Conservation (phyloP, 2,797 vertebrate genomes). For the Peromyscus attwateri region DNA sequence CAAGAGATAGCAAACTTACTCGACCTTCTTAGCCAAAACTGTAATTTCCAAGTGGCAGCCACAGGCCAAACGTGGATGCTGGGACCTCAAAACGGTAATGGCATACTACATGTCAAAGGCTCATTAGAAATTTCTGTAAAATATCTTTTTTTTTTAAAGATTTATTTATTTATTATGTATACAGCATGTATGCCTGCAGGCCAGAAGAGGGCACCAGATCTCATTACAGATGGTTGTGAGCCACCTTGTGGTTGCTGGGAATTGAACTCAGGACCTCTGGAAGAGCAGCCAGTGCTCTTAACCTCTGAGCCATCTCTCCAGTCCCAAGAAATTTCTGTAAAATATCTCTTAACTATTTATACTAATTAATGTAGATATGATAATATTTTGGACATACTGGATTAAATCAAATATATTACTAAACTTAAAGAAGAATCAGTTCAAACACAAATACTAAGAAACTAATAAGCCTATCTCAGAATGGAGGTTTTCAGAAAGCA, state of each 20-base stretch:
- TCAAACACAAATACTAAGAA: conserved; percentile 43
- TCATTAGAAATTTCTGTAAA: neutral
- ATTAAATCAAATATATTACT: neutral
- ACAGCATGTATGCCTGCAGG: too few relatives aligned
- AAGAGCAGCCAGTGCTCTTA: too few relatives aligned
- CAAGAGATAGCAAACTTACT: neutral
- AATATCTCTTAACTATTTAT: neutral
- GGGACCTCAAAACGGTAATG: neutral
- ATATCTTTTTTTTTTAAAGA: too few relatives aligned
- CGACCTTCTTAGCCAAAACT: neutral
- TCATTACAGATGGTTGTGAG: too few relatives aligned
- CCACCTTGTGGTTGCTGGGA: too few relatives aligned
- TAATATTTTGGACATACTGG: neutral
- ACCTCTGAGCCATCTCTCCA: too few relatives aligned
- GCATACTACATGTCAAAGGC: neutral
- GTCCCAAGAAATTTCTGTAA: neutral
- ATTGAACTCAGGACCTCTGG: too few relatives aligned
- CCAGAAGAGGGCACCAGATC: too few relatives aligned
- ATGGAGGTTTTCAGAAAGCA: neutral
- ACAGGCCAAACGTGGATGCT: rapidly evolving
- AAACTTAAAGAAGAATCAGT: conserved; percentile 13
- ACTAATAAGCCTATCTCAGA: conserved; percentile 1
- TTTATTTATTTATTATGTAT: too few relatives aligned
- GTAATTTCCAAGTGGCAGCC: neutral
- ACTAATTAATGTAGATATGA: neutral